Evolutionary conservation across 2,797 vertebrate genomes (phyloP), one percentile per base, ranked within the genome.

Genomic region (Callimico goeldii): DNA sequence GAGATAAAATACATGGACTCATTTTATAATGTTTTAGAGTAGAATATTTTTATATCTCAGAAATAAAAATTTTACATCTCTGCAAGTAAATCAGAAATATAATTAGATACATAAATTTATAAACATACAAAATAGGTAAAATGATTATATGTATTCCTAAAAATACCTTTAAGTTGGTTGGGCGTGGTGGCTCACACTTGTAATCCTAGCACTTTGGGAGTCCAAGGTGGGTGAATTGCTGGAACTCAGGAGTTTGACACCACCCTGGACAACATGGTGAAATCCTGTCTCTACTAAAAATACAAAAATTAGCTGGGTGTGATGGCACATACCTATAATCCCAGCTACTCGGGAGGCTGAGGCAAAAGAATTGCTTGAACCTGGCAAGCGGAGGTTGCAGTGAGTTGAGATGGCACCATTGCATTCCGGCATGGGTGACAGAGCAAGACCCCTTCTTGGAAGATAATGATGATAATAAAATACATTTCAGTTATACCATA

Each of bases 11-110:
- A 28, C 30, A n/a, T 82, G 7, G 20, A 67, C 6, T 83, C 52
- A 48, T 85, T 77, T 82, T 58, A 15, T 14, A 95, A 11, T 84
- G 64, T 89, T 90, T n/a, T 57, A 80, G 14, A 82, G 46, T 9
- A 93, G 46, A 90, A 50, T 72, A 76, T 55, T 86, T 95, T 85
- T 96, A 30, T n/a, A 55, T 75, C 33, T 77, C 39, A 91, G 64
- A 89, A 91, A 89, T 91, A 80, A 73, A 50, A 91, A 67, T 41
- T 93, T 91, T 72, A 10, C 41, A 43, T 94, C 9, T 77, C 12
- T 93, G 13, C 15, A 91, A 43, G 15, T 92, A 85, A 95, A 91
- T 96, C 30, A 95, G 30, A 94, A 96, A 82, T 90, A 82, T 58
- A 90, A 46, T 81, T 36, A 73, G 55, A 58, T 43, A 33, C 22